phyloP scores from a whole-genome alignment of 2,797 vertebrate genomes.

The Gorsachius magnificus region DNA sequence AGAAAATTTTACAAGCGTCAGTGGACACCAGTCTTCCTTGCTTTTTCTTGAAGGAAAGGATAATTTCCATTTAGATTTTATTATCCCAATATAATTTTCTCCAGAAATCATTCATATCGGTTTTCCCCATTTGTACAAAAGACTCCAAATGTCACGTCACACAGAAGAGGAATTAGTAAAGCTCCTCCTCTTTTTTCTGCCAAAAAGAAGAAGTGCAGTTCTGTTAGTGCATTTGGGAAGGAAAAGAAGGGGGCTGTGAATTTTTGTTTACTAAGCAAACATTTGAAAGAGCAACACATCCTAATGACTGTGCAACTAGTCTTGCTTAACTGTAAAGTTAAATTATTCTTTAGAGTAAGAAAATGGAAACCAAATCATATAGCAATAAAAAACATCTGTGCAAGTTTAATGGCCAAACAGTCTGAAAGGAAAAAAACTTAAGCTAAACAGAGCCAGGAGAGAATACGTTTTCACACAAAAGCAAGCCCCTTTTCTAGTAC shows the following conservation, averaged over 20 bases:
- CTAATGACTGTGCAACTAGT: constrained; percentile 51
- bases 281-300: constrained; percentile 61
- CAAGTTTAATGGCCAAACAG: constrained; percentile 57
- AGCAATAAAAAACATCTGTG: constrained; percentile 74
- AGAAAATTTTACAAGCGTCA: constrained; percentile 5
- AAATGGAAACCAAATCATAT: constrained; percentile 62
- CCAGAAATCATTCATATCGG: neutral
- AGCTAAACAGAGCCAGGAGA: constrained; percentile 44
- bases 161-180: constrained; percentile 1
- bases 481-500: neutral
- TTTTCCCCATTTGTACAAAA: constrained; percentile 22
- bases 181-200: neutral
- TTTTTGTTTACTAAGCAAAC: constrained; percentile 60
- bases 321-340: constrained; percentile 56
- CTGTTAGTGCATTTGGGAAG: constrained; percentile 1
- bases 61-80: neutral
- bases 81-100: neutral
- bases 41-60: neutral
- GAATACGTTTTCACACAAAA: constrained; percentile 41
- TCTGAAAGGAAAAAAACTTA: neutral
- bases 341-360: constrained; percentile 56
- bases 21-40: neutral
- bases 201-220: constrained; percentile 1
- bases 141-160: neutral
- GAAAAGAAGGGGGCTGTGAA: neutral